A percentile compares a stretch with the other conserved stretches of the same genome.
phyloP scores from a whole-genome alignment of 2,888 invertebrate genomes.

The Blera fallax region DNA sequence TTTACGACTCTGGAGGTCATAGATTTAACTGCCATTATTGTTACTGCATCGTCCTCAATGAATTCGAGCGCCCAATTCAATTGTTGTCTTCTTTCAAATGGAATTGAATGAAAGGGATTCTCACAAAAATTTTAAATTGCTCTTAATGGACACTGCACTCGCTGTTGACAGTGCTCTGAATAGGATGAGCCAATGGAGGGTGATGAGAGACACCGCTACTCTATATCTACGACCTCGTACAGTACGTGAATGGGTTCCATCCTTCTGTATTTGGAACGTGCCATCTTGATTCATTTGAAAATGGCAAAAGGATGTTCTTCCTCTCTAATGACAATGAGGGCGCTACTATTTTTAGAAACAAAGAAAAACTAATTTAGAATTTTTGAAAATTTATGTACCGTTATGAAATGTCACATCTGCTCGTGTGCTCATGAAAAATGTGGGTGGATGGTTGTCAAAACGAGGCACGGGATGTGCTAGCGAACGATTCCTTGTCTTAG shows the following conservation, averaged over 20 bases:
- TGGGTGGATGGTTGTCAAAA: slow-evolving; percentile 48
- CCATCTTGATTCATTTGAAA: slow-evolving; percentile 59
- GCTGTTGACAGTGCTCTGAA: background rate
- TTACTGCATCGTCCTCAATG: background rate
- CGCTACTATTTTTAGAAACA: slow-evolving; percentile 64
- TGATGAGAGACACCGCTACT: background rate
- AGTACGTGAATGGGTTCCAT: slow-evolving; percentile 38
- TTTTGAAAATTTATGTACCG: slow-evolving; percentile 71
- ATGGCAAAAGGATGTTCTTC: slow-evolving; percentile 60
- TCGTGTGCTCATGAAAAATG: slow-evolving; percentile 20
- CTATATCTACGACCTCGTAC: slow-evolving; percentile 16
- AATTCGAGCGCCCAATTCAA: slow-evolving; percentile 16
- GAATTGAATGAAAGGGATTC: slow-evolving; percentile 64
- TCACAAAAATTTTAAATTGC: slow-evolving; percentile 64
- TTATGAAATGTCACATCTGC: slow-evolving; percentile 70
- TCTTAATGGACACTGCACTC: slow-evolving; percentile 53
- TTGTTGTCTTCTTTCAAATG: slow-evolving; percentile 38
- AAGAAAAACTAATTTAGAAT: slow-evolving; percentile 67
- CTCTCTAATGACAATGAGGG: slow-evolving; percentile 32
- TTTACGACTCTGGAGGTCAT: background rate
- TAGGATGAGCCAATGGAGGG: slow-evolving; percentile 19
- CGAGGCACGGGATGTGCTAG: slow-evolving; percentile 5
- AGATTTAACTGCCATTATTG: background rate
- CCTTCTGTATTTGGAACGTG: slow-evolving; percentile 58
- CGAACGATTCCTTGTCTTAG: slow-evolving; percentile 24